These are phyloP conservation scores for Drosophila kurseongensis DNA, from an alignment of 1,140 invertebrate species.

Conservation along the genomic window DNA sequence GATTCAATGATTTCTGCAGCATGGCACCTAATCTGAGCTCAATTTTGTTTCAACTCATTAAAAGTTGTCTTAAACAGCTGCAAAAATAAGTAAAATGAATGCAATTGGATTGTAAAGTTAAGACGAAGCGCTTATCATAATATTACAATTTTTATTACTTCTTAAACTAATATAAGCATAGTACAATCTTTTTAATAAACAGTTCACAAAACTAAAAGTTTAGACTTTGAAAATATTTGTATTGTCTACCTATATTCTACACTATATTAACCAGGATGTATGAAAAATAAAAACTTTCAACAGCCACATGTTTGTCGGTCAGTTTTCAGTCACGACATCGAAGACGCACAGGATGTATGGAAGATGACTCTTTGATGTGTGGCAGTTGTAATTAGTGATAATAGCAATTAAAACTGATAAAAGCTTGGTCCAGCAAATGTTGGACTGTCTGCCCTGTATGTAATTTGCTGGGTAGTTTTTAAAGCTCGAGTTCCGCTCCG, in stretches of 20 bases:
- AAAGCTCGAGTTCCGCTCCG: slow-evolving; percentile 26
- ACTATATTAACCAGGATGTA: no score
- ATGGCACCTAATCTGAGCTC: not conserved
- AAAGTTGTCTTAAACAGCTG: slow-evolving; percentile 20
- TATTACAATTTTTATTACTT: no score
- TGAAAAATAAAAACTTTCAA: no score
- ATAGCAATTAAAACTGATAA: slow-evolving; percentile 49
- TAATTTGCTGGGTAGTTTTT: slow-evolving; percentile 44
- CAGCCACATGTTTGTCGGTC: no score
- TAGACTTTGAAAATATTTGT: no score
- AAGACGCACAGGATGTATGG: not conserved
- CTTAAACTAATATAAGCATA: no score
- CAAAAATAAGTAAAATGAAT: slow-evolving; percentile 10
- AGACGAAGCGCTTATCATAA: no score
- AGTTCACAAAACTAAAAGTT: no score
- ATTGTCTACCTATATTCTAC: no score
- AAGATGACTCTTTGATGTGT: slow-evolving; percentile 22
- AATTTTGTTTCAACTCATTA: slow-evolving; percentile 2
- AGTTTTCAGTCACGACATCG: no score
- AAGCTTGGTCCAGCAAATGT: slow-evolving; percentile 21
- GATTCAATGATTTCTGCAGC: slow-evolving; percentile 5
- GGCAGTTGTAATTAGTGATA: slow-evolving; percentile 48
- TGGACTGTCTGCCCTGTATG: slow-evolving; percentile 7
- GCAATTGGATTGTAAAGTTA: not conserved
- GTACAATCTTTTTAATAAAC: no score